Base-by-base conservation (phyloP, 2,888 invertebrate genomes). In the Clostera curtula region DNA sequence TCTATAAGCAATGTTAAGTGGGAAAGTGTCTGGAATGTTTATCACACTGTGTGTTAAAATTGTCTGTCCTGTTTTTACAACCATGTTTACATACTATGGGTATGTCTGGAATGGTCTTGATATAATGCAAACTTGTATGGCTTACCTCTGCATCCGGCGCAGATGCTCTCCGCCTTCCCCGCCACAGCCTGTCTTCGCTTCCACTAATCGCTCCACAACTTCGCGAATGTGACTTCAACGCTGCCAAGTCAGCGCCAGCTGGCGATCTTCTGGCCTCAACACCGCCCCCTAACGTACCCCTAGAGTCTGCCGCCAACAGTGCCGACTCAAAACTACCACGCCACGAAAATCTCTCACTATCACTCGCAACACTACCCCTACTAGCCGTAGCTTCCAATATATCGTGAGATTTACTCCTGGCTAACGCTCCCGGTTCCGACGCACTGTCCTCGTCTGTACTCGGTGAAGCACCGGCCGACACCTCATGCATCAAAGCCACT, bases 311-410 rank as follows among this genome's bases (percentile, higher is more conserved):
- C 6, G 94, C 95, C 73, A 94, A 87, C 31, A 95, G 79, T 19
- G 95, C 93, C n/a, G 94, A 94, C 66, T 95, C 95, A 71, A 95
- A 95, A 75, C 95, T 95, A 45, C 95, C 95, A 36, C 95, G 88
- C 95, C 95, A 95, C 56, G 93, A 93, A 73, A 95, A 95, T 43
- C 95, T 85, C 66, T 95, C 95, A 82, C 93, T 91, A 61, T 94
- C 94, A 83, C 93, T 94, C 27, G 92, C 90, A 59, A 93, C 93
- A 55, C 90, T 89, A 19, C 77, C 83, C 41, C 83, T 69, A 57
- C 82, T 82, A 11, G 82, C 79, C 7, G 85, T 79, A 55, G 88
- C 87, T 43, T 90, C 89, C 20, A 93, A 71, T 13, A 94, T 86
- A 65, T 95, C 95, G 65, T 94, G 94, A 25, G 93, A 94, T 60